A percentile compares a stretch with the other conserved stretches of the same genome.
Conservation (phyloP, 2,888 invertebrate species). For the Pollenia griseotomentosa region DNA sequence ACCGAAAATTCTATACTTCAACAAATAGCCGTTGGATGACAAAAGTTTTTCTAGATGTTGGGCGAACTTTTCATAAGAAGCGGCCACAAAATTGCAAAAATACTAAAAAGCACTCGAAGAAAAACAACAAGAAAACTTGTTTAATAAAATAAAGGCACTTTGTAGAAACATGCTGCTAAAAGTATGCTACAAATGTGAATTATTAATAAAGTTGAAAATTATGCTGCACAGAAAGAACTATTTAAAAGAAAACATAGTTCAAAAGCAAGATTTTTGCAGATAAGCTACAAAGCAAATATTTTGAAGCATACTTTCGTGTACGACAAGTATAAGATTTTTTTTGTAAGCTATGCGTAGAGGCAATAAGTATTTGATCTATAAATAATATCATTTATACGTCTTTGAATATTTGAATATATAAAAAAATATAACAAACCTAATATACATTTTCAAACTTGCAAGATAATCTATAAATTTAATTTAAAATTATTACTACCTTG, state of each 20-base stretch:
- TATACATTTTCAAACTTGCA: too few relatives aligned
- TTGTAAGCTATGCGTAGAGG: too few relatives aligned
- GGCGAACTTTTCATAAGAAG: slow-evolving; percentile 9
- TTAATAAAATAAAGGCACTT: background rate
- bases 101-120: background rate
- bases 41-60: slow-evolving; percentile 21
- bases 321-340: background rate
- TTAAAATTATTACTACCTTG: too few relatives aligned
- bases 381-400: too few relatives aligned
- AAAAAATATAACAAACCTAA: too few relatives aligned
- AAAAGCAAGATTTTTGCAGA: background rate
- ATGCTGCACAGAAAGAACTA: background rate
- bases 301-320: slow-evolving; percentile 27
- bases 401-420: too few relatives aligned
- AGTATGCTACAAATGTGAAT: background rate
- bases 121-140: background rate
- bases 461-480: too few relatives aligned
- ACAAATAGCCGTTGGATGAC: slow-evolving; percentile 20
- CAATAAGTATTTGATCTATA: too few relatives aligned
- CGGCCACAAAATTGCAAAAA: background rate
- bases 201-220: slow-evolving; percentile 33
- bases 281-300: background rate
- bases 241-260: background rate
- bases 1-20: slow-evolving; percentile 37
- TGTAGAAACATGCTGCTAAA: background rate